phyloP scores from a whole-genome alignment of 2,888 invertebrate species.

The Adelognathus sp. region DNA sequence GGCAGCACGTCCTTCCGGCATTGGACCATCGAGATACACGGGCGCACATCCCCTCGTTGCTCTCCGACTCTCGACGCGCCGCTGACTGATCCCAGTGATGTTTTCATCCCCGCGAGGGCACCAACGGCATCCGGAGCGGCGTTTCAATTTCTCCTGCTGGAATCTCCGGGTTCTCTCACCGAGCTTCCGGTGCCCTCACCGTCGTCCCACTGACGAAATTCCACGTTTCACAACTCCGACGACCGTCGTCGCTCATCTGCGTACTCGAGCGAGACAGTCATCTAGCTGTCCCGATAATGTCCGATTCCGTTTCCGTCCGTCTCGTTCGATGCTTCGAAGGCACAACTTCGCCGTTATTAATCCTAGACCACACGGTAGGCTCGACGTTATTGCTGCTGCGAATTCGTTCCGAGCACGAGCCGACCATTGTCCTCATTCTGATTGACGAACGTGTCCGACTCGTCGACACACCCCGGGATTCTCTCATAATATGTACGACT shows the following conservation, averaged over 20 bases:
- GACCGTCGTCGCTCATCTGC: slow-evolving; percentile 18
- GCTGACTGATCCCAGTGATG: slow-evolving; percentile 14
- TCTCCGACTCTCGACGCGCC: not conserved
- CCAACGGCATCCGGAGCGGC: slow-evolving; percentile 31
- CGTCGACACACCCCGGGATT: slow-evolving; percentile 24
- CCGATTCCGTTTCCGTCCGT: not conserved
- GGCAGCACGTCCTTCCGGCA: not conserved
- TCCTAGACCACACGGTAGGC: not conserved
- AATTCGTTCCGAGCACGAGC: slow-evolving; percentile 14
- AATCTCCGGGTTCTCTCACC: slow-evolving; percentile 21
- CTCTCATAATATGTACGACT: not conserved
- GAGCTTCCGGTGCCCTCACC: not conserved
- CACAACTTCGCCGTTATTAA: slow-evolving; percentile 35
- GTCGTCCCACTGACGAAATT: slow-evolving; percentile 29
- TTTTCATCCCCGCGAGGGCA: slow-evolving; percentile 32
- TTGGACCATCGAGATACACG: not conserved
- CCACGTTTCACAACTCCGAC: slow-evolving; percentile 28
- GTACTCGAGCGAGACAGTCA: slow-evolving; percentile 28
- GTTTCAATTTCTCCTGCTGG: slow-evolving; percentile 49
- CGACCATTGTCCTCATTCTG: slow-evolving; percentile 38
- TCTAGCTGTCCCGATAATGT: slow-evolving; percentile 32
- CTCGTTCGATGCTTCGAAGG: slow-evolving; percentile 8
- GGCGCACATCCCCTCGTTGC: no score
- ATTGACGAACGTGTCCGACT: slow-evolving; percentile 51
- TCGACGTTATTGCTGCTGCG: slow-evolving; percentile 29